Conservation (phyloP, 2,797 vertebrate species). For the Bovichtus variegatus region DNA sequence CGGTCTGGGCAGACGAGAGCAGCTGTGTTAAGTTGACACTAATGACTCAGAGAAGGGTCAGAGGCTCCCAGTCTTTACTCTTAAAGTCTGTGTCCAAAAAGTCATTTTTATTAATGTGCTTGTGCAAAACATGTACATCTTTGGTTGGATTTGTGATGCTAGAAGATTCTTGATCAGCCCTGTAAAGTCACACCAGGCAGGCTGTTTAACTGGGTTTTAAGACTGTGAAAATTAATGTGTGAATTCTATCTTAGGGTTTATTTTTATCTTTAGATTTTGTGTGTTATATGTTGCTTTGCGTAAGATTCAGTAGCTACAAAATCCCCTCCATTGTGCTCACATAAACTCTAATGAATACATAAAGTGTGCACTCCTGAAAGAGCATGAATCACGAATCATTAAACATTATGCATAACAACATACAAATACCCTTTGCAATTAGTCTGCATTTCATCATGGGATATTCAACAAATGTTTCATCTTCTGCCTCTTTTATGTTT, state of each 20-base stretch:
- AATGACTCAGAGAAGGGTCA: slow-evolving; percentile 52
- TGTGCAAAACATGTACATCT: slow-evolving; percentile 1
- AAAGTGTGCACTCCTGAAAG: slow-evolving; percentile 2
- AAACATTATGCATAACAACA: slow-evolving; percentile 46
- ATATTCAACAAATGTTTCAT: slow-evolving; percentile 62
- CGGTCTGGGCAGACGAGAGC: slow-evolving; percentile 28
- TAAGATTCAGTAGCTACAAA: background rate
- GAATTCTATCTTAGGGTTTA: background rate
- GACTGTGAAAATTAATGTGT: slow-evolving; percentile 2
- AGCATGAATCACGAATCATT: slow-evolving; percentile 53
- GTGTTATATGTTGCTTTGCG: background rate
- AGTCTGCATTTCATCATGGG: slow-evolving; percentile 62
- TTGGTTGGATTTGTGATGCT: slow-evolving; percentile 6
- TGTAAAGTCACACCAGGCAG: slow-evolving; percentile 4
- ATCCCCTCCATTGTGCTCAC: background rate
- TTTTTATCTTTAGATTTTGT: background rate
- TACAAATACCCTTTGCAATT: slow-evolving; percentile 69
- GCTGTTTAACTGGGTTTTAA: slow-evolving; percentile 7
- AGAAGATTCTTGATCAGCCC: background rate
- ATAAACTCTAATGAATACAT: slow-evolving; percentile 20
- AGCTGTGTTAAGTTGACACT: slow-evolving; percentile 52
- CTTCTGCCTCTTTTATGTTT: slow-evolving; percentile 58
- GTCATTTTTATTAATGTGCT: background rate
- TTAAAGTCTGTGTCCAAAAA: slow-evolving; percentile 23
- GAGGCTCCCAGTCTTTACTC: background rate